Conservation (phyloP, 2,113 vertebrate species). For the Trematocara nigrifrons region DNA sequence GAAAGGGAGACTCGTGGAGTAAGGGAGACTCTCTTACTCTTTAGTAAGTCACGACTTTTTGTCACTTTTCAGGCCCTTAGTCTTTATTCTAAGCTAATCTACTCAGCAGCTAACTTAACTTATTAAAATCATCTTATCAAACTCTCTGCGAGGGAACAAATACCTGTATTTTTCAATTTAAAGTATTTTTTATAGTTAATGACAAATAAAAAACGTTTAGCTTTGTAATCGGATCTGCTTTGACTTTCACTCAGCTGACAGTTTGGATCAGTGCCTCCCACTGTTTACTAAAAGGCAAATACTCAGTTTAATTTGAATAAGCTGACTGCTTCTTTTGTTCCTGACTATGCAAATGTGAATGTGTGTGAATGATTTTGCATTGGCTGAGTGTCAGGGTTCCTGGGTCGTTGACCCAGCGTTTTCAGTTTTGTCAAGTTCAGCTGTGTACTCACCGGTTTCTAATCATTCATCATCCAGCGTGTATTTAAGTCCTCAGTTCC, state of each 20-base stretch:
- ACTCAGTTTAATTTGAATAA: not conserved
- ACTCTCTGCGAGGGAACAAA: not conserved
- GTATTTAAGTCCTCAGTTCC: too few relatives aligned
- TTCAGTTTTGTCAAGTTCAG: too few relatives aligned
- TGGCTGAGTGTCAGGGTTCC: not conserved
- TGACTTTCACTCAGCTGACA: not conserved
- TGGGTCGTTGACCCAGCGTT: too few relatives aligned
- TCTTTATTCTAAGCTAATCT: not conserved
- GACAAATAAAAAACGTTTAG: not conserved
- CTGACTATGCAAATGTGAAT: not conserved
- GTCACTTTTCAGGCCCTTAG: not conserved
- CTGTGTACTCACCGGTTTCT: too few relatives aligned
- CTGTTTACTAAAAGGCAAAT: not conserved
- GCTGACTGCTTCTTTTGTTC: not conserved
- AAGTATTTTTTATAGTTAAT: not conserved
- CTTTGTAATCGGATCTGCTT: not conserved
- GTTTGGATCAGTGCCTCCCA: not conserved
- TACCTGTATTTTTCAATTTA: not conserved
- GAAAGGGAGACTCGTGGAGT: not conserved
- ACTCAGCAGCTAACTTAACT: not conserved
- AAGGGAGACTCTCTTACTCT: too few relatives aligned
- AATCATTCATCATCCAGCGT: too few relatives aligned
- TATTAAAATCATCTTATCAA: not conserved
- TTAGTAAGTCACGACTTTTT: not conserved
- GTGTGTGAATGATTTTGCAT: not conserved